phyloP scores from a whole-genome alignment of 1,140 invertebrate species.

The Drosophila auraria region DNA sequence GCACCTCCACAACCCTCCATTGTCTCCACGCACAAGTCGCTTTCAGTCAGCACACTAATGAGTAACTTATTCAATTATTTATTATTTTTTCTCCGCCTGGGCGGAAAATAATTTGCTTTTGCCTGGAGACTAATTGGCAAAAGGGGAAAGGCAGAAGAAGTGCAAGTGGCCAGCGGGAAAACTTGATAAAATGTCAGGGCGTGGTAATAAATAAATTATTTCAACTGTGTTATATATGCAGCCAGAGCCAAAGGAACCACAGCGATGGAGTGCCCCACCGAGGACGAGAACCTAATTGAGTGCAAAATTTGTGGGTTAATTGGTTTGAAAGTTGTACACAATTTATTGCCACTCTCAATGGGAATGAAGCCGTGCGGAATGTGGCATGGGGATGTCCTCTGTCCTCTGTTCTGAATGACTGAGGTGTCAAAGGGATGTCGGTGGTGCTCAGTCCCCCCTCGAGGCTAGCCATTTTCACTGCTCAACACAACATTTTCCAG shows the following conservation, averaged over 20 bases:
- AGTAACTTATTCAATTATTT: constrained; percentile 83
- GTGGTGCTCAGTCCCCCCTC: not conserved
- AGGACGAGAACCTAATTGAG: constrained; percentile 60
- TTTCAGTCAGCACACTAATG: constrained; percentile 51
- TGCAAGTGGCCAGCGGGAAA: constrained; percentile 32
- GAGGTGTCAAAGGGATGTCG: constrained; percentile 25
- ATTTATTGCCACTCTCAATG: constrained; percentile 56
- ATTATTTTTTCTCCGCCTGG: constrained; percentile 52
- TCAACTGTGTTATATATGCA: constrained; percentile 12
- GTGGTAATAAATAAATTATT: constrained; percentile 59
- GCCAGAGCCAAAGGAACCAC: constrained; percentile 9
- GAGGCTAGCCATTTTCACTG: constrained; percentile 2
- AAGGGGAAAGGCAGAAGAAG: constrained; percentile 30
- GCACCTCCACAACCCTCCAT: not conserved
- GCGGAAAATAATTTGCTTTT: constrained; percentile 64
- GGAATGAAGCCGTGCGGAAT: constrained; percentile 22
- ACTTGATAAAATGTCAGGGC: constrained; percentile 40
- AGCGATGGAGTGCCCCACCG: constrained; percentile 14
- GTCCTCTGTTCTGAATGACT: constrained; percentile 1
- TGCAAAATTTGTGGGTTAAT: constrained; percentile 75
- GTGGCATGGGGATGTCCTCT: not conserved
- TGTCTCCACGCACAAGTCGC: constrained; percentile 12
- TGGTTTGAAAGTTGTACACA: constrained; percentile 66
- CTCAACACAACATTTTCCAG: constrained; percentile 64
- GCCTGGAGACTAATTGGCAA: constrained; percentile 65